Conservation (phyloP, 2,113 vertebrate genomes). For the Calypte anna region DNA sequence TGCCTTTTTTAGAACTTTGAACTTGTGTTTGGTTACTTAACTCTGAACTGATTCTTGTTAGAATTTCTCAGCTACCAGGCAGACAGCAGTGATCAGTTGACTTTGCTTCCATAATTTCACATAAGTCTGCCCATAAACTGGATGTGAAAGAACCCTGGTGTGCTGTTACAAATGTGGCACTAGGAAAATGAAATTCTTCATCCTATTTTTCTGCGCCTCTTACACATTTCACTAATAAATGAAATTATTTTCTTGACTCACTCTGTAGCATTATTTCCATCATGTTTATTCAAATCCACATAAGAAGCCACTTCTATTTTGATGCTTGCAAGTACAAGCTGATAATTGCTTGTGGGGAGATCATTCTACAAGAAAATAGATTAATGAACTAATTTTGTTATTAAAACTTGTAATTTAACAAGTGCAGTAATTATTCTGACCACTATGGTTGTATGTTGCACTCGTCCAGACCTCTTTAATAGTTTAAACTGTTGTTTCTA, state of each 20-base stretch:
- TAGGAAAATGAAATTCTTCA: background rate
- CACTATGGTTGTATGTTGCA: background rate
- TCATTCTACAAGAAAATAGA: background rate
- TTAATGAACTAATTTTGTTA: conserved; percentile 17
- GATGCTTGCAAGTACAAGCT: background rate
- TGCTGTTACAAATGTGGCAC: background rate
- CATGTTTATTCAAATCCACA: background rate
- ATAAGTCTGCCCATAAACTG: background rate
- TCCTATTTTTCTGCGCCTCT: background rate
- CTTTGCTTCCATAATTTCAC: background rate
- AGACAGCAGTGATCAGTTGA: background rate
- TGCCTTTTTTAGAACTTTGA: background rate
- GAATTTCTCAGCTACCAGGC: background rate
- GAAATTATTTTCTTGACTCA: background rate
- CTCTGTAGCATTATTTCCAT: background rate
- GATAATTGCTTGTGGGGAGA: background rate
- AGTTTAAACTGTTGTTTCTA: background rate
- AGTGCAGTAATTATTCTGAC: conserved; percentile 21
- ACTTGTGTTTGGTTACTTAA: background rate
- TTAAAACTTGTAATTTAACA: background rate
- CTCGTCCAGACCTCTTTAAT: background rate
- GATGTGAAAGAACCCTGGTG: background rate
- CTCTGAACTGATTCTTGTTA: background rate
- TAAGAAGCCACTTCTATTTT: background rate
- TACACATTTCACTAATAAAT: background rate